A percentile compares a stretch with the other conserved stretches of the same genome.
These are phyloP conservation scores for Arothron firmamentum DNA, from an alignment of 2,113 vertebrate species.

Conservation along the genomic window DNA sequence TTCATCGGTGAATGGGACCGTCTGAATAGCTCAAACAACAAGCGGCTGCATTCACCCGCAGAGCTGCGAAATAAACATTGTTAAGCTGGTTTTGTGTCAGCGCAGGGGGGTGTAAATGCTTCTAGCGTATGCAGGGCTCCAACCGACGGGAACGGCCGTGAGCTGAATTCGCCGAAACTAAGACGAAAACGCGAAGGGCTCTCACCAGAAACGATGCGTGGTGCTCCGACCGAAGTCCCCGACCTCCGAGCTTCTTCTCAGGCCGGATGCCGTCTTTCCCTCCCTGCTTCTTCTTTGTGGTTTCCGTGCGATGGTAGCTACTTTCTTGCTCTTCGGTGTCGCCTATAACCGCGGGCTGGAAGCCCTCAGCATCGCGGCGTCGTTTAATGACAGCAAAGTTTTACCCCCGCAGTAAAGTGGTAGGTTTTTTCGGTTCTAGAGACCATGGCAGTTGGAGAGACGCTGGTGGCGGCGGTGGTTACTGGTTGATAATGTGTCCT, in stretches of 20 bases:
- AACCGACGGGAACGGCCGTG: not conserved
- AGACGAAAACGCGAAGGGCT: not conserved
- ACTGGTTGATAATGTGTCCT: conserved; percentile 40
- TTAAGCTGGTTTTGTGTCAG: conserved; percentile 22
- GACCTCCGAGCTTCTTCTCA: conserved; percentile 72
- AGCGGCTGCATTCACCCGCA: conserved; percentile 21
- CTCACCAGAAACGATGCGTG: conserved; percentile 71
- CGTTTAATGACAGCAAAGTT: conserved; percentile 36
- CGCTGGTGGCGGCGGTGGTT: conserved; percentile 25
- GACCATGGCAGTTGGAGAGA: conserved; percentile 41
- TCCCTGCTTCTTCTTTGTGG: conserved; percentile 54
- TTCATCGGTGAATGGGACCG: conserved; percentile 26
- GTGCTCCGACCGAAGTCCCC: conserved; percentile 67
- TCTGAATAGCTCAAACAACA: conserved; percentile 19
- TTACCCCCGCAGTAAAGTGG: conserved; percentile 14
- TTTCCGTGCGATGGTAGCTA: conserved; percentile 28
- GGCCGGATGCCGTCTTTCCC: conserved; percentile 71
- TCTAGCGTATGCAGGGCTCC: not conserved
- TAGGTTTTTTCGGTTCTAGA: conserved; percentile 6
- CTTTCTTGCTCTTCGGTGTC: conserved; percentile 40
- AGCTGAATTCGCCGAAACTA: not conserved
- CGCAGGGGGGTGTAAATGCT: not conserved
- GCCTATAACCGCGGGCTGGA: conserved; percentile 39
- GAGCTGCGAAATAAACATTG: conserved; percentile 43
- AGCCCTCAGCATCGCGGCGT: conserved; percentile 32